These are phyloP conservation scores for Chrysemys picta DNA, from an alignment of 2,113 vertebrate species.

Conservation along the genomic window DNA sequence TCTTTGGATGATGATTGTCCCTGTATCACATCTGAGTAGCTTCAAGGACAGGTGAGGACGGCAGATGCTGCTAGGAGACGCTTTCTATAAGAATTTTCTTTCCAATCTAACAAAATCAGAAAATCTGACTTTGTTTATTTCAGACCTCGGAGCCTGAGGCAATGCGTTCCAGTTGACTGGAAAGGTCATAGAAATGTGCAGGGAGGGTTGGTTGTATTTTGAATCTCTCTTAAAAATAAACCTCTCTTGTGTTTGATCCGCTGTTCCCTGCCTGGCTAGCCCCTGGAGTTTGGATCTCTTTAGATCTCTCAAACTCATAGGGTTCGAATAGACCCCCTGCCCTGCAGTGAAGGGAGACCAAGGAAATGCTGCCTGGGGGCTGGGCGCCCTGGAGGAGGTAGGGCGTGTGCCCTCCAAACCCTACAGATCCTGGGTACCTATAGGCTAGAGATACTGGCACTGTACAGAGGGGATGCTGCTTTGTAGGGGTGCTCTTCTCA, in stretches of 20 bases:
- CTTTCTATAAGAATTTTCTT: not conserved
- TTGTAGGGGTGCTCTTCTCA: not conserved
- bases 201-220: not conserved
- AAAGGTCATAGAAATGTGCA: not conserved
- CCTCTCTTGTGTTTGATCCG: not conserved
- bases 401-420: not conserved
- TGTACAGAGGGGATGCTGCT: not conserved
- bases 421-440: not conserved
- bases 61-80: not conserved
- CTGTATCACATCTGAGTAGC: not conserved
- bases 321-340: not conserved
- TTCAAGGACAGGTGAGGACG: not conserved
- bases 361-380: not conserved
- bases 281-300: not conserved
- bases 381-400: not conserved
- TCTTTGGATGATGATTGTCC: not conserved
- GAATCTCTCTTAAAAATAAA: not conserved
- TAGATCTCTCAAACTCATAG: not conserved
- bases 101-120: not conserved
- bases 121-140: not conserved
- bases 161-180: not conserved
- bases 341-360: not conserved
- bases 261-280: not conserved
- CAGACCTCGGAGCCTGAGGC: not conserved
- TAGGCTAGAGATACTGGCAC: not conserved